Conservation (phyloP, 2,797 vertebrate genomes). For the Perodicticus potto region DNA sequence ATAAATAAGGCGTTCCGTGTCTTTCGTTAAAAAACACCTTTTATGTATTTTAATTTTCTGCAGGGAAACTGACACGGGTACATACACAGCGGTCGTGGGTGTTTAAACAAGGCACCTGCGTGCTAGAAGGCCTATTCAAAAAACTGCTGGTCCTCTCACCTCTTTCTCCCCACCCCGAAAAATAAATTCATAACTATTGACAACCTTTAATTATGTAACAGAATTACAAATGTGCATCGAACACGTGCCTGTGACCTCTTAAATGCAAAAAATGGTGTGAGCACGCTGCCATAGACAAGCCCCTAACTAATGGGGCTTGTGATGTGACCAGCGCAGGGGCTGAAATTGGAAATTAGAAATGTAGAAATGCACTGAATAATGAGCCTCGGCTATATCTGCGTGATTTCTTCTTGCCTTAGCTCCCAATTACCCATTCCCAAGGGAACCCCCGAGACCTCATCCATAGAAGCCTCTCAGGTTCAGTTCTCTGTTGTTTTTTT, state of each 20-base stretch:
- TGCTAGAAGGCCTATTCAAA: not conserved
- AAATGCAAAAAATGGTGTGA: constrained; percentile 64
- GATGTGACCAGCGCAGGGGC: not conserved
- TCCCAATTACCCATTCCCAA: constrained; percentile 55
- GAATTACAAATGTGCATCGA: constrained; percentile 60
- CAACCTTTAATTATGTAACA: constrained; percentile 50
- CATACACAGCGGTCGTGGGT: not conserved
- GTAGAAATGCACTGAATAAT: constrained; percentile 51
- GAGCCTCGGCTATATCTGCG: constrained; percentile 1
- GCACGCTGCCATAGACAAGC: constrained; percentile 12
- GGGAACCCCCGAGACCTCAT: constrained; percentile 44
- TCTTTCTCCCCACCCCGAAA: not conserved
- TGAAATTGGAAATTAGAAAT: constrained; percentile 59
- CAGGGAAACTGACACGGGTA: constrained; percentile 19
- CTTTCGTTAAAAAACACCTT: not conserved
- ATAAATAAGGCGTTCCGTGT: constrained; percentile 31
- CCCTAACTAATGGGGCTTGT: constrained; percentile 21
- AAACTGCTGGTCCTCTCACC: not conserved
- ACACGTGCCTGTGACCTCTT: constrained; percentile 66
- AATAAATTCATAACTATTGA: not conserved
- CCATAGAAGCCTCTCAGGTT: constrained; percentile 17
- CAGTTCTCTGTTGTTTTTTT: not conserved
- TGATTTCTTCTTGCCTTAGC: constrained; percentile 58
- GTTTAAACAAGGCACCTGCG: not conserved
- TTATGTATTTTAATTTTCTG: constrained; percentile 34